Conservation (phyloP, 2,797 vertebrate genomes). For the Amniataba percoides region DNA sequence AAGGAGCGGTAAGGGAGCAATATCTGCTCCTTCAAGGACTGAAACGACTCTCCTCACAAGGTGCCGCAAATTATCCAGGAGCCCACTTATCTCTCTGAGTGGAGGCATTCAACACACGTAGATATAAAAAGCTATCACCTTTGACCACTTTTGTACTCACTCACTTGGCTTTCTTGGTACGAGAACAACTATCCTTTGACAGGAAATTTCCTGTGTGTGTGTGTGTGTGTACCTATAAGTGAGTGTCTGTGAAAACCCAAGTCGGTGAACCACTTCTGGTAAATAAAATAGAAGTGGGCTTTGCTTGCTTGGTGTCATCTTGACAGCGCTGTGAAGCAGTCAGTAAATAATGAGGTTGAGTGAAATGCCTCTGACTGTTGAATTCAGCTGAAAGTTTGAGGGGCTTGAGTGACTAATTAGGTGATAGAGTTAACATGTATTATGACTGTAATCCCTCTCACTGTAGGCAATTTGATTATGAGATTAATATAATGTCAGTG, state of each 20-base stretch:
- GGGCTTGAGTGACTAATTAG: constrained; percentile 57
- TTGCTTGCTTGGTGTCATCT: constrained; percentile 37
- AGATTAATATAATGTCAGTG: constrained; percentile 35
- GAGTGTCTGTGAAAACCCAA: constrained; percentile 60
- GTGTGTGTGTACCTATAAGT: neutral
- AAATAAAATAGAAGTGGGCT: constrained; percentile 70
- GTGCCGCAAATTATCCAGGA: neutral
- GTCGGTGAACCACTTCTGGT: constrained; percentile 79
- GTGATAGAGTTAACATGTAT: constrained; percentile 39
- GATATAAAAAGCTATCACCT: constrained; percentile 37
- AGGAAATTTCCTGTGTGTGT: constrained; percentile 59
- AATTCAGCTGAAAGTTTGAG: constrained; percentile 50
- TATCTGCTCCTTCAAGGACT: constrained; percentile 29
- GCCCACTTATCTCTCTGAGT: neutral
- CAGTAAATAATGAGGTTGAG: constrained; percentile 43
- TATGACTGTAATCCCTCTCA: constrained; percentile 53
- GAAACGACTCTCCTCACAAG: constrained; percentile 7
- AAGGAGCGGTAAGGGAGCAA: constrained; percentile 6
- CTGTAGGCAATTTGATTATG: constrained; percentile 32
- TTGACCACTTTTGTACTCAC: constrained; percentile 35
- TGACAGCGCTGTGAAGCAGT: constrained; percentile 39
- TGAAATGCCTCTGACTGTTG: constrained; percentile 7
- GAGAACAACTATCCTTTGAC: constrained; percentile 59
- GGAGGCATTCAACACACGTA: neutral
- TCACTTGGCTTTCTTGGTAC: constrained; percentile 49